Evolutionary conservation across 2,888 invertebrate genomes (phyloP).

Genomic region (Melinopterus prodromus): DNA sequence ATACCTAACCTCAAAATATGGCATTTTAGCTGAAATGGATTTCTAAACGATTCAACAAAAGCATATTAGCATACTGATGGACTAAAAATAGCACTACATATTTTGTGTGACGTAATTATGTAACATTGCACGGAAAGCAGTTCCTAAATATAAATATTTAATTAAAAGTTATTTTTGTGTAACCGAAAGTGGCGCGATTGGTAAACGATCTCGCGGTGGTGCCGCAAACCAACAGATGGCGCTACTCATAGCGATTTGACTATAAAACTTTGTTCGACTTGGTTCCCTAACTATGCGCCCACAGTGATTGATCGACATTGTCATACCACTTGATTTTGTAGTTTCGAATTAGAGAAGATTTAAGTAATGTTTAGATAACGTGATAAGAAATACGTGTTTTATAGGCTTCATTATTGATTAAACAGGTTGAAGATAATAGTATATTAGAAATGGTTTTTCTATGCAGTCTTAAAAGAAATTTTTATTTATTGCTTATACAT

Average conservation of each 20-base stretch:
- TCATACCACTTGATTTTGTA: too few relatives aligned
- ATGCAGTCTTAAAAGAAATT: too few relatives aligned
- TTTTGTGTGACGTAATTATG: slow-evolving; percentile 7
- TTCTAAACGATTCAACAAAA: not conserved
- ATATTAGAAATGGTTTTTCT: too few relatives aligned
- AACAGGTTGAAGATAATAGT: too few relatives aligned
- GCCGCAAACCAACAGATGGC: not conserved
- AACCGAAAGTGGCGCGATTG: not conserved
- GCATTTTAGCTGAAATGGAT: not conserved
- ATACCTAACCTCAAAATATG: not conserved
- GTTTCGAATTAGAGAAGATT: too few relatives aligned
- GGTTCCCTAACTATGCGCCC: too few relatives aligned
- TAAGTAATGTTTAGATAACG: too few relatives aligned
- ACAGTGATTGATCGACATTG: too few relatives aligned
- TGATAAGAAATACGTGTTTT: too few relatives aligned
- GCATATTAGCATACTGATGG: not conserved
- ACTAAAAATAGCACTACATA: not conserved
- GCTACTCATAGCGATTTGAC: not conserved
- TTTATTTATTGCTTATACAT: too few relatives aligned
- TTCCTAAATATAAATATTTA: slow-evolving; percentile 15
- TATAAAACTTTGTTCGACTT: too few relatives aligned
- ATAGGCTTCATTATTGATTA: too few relatives aligned
- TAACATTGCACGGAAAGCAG: not conserved
- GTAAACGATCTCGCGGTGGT: not conserved
- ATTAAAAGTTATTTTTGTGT: slow-evolving; percentile 18